Evolutionary conservation across 1,140 invertebrate species (phyloP), one percentile per base, ranked within the genome.

Genomic region (Drosophila erecta): DNA sequence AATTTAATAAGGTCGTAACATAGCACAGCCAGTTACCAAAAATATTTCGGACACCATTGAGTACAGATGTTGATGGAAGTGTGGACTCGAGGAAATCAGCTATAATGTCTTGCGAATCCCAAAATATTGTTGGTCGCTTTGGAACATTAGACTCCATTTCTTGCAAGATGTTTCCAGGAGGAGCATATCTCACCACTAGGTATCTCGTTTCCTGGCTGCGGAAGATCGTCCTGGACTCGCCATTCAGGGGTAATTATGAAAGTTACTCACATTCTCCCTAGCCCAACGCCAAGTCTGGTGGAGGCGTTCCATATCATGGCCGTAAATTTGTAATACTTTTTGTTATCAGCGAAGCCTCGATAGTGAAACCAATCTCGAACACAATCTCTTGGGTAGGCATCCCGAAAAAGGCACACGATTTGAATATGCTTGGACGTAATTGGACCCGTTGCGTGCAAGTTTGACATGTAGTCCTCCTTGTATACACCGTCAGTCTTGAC

Each of bases 231-330:
- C 10, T 27, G 14, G 24, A 47, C 41, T 44, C 8, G 30, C 30
- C 30, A 22, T 11, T 8, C 2, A 10, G 7, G 11, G 4, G 17
- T 43, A 11, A 20, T 22, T 3, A 4, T 12, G 30, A 1, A 12
- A n/a, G 6, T 8, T 5, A 47, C 24, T 30, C 30, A 49, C 47
- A 10, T 30, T 49, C 17, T 33, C 1, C 24, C 7, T 24, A 47
- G 22, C 1, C 46, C 46, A 27, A 47, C 22, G 22, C 46, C 46
- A 30, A 49, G 47, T 10, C 7, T 15, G 2, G 24, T 49, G 47
- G 47, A 49, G 24, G 47, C 24, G n/a, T 49, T 49, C 47, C 24
- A 49, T 15, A 49, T 49, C 47, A 49, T 49, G 10, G 24, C 47
- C 24, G 47, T 33, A 11, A 33, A 49, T 15, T 27, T 12, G 46